Base-by-base conservation (phyloP, 2,797 vertebrate species). In the Hephaestus fuliginosus region DNA sequence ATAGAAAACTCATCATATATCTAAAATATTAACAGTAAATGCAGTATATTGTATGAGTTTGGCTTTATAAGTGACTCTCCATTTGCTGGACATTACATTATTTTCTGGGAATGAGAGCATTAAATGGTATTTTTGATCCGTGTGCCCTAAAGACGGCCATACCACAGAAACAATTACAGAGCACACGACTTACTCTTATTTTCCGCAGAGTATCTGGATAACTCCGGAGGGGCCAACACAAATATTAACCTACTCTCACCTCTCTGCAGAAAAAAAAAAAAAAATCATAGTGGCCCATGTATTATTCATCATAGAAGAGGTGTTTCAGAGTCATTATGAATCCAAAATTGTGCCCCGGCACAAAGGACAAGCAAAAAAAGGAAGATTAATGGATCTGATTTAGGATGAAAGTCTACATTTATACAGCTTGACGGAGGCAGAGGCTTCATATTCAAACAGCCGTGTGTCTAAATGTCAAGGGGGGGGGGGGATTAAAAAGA, bases 261-360 rank as follows among this genome's bases (percentile, higher is more conserved):
- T 55, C 61, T 75, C 53, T 61, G 41, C 13, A 60, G 22, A 74
- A 78, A 89, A 81, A 78, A 78, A 89, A 81, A 78, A 33, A 33
- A 33, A 33, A 33, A 33, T 33, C 74, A 63, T 18, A 71, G 62
- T 18, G 62, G 15, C 51, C 28, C 62, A 83, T 91, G 80, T 74
- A 85, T 92, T 90, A 94, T 93, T 91, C 86, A 93, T 88, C 74
- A 80, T 3, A 48, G 74, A 80, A 48, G 66, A 82, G 71, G 72
- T 69, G 67, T 78, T 84, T 80, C 80, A 86, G 79, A 84, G 89
- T 82, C 79, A 81, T 75, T 76, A 74, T 25, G 43, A 69, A 80
- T 81, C 60, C 0, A 70, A 80, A 80, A 67, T 25, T 67, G 78
- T 58, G 64, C 36, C 61, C 39, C 17, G 55, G 51, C 55, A 56